phyloP scores from a whole-genome alignment of 2,888 invertebrate genomes.

The Boloria euphrosyne region DNA sequence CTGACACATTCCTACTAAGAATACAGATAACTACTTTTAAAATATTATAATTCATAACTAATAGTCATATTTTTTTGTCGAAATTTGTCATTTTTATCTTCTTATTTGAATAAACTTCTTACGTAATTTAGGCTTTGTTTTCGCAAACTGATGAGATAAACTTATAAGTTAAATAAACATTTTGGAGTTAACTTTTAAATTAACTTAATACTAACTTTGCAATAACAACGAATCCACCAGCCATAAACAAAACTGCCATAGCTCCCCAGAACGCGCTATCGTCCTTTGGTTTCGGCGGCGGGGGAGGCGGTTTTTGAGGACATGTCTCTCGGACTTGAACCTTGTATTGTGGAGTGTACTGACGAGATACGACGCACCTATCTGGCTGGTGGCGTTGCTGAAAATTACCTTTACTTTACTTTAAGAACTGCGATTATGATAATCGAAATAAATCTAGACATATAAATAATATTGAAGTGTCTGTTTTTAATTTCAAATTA shows the following conservation, averaged over 20 bases:
- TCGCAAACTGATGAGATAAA: background rate
- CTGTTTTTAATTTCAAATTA: no score
- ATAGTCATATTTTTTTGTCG: no score
- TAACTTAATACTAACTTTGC: slow-evolving; percentile 56
- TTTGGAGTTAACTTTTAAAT: background rate
- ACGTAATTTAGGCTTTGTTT: no score
- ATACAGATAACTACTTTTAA: no score
- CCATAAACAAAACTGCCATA: slow-evolving; percentile 49
- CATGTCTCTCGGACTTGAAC: slow-evolving; percentile 55
- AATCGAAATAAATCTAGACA: no score
- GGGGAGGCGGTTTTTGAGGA: slow-evolving; percentile 51
- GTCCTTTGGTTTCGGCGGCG: slow-evolving; percentile 59
- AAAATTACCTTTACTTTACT: no score
- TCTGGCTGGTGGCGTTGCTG: slow-evolving; percentile 9
- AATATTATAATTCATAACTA: no score
- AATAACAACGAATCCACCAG: slow-evolving; percentile 58
- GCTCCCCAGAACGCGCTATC: slow-evolving; percentile 60
- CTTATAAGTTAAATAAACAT: background rate
- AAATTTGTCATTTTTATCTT: no score
- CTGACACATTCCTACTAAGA: no score
- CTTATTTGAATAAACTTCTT: no score
- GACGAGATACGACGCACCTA: slow-evolving; percentile 26
- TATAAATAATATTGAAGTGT: no score
- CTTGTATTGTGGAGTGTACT: slow-evolving; percentile 42
- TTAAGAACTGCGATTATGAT: no score